Base-by-base conservation (phyloP, 2,113 vertebrate species). In the Narcine bancroftii region DNA sequence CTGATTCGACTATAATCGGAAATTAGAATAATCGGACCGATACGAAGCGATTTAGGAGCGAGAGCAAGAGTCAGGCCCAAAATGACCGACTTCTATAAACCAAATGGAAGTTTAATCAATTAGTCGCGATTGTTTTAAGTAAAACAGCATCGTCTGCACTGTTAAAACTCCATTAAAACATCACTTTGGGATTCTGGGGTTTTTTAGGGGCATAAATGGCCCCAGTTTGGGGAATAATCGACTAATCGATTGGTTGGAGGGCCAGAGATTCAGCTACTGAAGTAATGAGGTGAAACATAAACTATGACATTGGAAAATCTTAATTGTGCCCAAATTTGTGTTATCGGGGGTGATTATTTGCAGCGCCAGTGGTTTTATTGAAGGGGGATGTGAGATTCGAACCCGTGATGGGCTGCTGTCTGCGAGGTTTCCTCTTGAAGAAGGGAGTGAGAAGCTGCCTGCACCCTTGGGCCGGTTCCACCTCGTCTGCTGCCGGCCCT, bases 211-310 rank as follows among this genome's bases (percentile, higher is more conserved):
- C 33, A 69, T 24, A 69, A 26, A 26, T 24, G 11, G 63, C 15
- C 66, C 7, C n/a, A 3, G n/a, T 75, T 75, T 75, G 72, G 60
- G 9, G 72, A 75, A 75, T 89, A 93, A 93, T 93, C 93, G 93
- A 93, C 93, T 93, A 92, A 92, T 92, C 93, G 93, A 93, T 93
- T 92, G 92, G 93, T 45, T 83, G 39, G 81, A 65, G 79, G 71
- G 79, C 85, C 79, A 71, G 60, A 63, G 60, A 63, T 15, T 1
- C 60, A 15, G 17, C 17, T 63, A 1, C 17, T 7, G 17, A 63
- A 15, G 60, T 63, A 63, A 11, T 63, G 60, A 7, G 60, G n/a
- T n/a, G n/a, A n/a, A n/a, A n/a, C n/a, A n/a, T n/a, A n/a, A n/a
- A n/a, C n/a, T n/a, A n/a, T n/a, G n/a, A n/a, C n/a, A n/a, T n/a